These are phyloP conservation scores for Cephus sareptanus DNA, from an alignment of 2,888 invertebrate genomes.

Conservation along the genomic window DNA sequence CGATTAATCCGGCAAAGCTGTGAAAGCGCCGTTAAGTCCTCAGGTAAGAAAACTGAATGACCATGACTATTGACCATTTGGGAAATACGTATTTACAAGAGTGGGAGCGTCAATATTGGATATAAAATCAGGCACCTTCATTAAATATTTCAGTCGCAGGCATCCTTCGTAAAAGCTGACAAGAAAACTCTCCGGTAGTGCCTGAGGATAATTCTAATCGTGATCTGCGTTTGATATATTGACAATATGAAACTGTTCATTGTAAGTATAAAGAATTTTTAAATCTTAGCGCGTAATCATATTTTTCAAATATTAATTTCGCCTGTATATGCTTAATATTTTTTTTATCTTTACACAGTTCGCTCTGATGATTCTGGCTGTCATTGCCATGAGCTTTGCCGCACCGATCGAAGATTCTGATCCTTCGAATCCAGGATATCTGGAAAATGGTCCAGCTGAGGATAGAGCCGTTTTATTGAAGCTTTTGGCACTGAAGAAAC, in stretches of 20 bases:
- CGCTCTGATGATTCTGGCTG: not conserved
- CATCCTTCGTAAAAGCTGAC: not conserved
- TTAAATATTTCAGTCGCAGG: not conserved
- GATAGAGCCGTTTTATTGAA: constrained; percentile 4
- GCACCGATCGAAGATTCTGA: constrained; percentile 17
- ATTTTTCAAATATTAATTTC: not conserved
- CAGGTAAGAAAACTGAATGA: not conserved
- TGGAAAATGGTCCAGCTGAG: constrained; percentile 11
- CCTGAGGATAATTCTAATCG: not conserved
- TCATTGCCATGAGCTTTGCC: constrained; percentile 7
- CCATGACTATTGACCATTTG: not conserved
- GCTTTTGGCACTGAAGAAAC: constrained; percentile 5
- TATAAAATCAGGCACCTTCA: not conserved
- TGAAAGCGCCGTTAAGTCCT: not conserved
- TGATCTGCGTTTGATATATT: not conserved
- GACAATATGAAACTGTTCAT: not conserved
- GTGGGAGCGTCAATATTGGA: not conserved
- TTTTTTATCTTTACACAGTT: constrained; percentile 5
- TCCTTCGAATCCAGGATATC: constrained; percentile 14
- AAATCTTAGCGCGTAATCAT: not conserved
- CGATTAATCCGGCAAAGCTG: not conserved
- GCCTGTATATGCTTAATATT: not conserved
- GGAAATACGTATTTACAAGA: not conserved
- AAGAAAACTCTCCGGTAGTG: not conserved
- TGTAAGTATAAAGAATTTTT: not conserved